Conservation (phyloP, 1,140 invertebrate genomes). For the Aphelinus certus region DNA sequence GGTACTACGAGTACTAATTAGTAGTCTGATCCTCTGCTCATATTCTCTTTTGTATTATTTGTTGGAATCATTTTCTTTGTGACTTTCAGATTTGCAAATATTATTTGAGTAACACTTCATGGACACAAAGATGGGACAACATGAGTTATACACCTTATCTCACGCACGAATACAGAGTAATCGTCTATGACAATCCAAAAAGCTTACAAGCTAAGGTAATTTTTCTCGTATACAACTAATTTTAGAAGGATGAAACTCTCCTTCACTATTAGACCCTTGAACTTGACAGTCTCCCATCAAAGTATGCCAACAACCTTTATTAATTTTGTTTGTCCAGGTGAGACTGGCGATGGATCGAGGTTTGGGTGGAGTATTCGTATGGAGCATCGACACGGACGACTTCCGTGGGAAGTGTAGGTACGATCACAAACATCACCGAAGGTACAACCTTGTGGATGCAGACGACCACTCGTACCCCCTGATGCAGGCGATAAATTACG, state of each 20-base stretch:
- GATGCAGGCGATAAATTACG: conserved; percentile 68
- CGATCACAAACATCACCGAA: conserved; percentile 46
- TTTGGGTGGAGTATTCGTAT: conserved; percentile 83
- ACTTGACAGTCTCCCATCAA: too few relatives aligned
- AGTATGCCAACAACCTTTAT: neutral
- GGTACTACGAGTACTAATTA: too few relatives aligned
- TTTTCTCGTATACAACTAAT: neutral
- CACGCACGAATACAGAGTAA: conserved; percentile 67
- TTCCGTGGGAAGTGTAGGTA: conserved; percentile 73
- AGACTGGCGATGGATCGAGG: conserved; percentile 61
- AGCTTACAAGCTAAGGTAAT: conserved; percentile 74
- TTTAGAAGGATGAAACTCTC: too few relatives aligned
- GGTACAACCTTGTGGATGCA: neutral
- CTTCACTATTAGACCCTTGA: too few relatives aligned
- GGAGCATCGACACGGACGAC: conserved; percentile 84
- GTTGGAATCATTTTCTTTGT: neutral
- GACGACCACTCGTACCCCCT: conserved; percentile 66
- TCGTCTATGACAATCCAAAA: conserved; percentile 72
- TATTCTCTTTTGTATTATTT: neutral
- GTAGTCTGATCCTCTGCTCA: too few relatives aligned
- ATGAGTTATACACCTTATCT: conserved; percentile 70
- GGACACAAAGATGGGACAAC: conserved; percentile 72
- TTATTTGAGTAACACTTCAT: conserved; percentile 65
- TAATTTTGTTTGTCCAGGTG: conserved; percentile 1
- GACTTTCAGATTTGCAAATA: conserved; percentile 70